Conservation (phyloP, 2,888 invertebrate species). For the Hanleya hanleyi region DNA sequence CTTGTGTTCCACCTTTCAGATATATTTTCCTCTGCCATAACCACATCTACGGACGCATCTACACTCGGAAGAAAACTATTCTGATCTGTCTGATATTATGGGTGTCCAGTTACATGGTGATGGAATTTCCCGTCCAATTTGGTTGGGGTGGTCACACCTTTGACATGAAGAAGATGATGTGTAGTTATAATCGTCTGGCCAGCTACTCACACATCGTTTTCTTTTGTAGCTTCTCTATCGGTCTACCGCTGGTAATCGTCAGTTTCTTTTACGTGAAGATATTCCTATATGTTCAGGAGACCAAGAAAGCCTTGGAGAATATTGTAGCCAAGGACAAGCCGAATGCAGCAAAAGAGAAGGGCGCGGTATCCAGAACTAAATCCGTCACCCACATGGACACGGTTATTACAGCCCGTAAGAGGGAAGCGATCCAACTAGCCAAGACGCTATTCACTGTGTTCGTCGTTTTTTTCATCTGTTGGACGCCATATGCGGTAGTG, state of each 20-base stretch:
- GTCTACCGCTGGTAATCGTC: neutral
- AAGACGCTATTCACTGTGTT: neutral
- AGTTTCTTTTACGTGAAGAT: neutral
- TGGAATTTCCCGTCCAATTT: neutral
- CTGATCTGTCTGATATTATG: constrained; percentile 19
- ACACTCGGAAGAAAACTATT: constrained; percentile 19
- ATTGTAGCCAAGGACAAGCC: neutral
- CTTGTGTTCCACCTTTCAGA: too few species aligned
- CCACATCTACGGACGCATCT: constrained; percentile 4
- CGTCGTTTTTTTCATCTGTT: neutral
- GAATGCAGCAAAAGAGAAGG: neutral
- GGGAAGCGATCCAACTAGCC: neutral
- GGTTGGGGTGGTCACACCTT: neutral
- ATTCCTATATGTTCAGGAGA: neutral
- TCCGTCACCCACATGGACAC: neutral
- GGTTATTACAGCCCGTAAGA: neutral
- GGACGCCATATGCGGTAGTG: constrained; percentile 1
- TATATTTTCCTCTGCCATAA: neutral
- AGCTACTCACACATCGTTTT: neutral
- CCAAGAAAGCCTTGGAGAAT: neutral
- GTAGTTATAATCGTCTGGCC: neutral
- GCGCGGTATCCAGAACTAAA: neutral
- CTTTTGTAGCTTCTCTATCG: neutral
- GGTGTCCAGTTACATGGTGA: constrained; percentile 18
- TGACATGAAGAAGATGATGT: constrained; percentile 5